Evolutionary conservation across 2,888 invertebrate species (phyloP).

Genomic region (Adineta ricciae): DNA sequence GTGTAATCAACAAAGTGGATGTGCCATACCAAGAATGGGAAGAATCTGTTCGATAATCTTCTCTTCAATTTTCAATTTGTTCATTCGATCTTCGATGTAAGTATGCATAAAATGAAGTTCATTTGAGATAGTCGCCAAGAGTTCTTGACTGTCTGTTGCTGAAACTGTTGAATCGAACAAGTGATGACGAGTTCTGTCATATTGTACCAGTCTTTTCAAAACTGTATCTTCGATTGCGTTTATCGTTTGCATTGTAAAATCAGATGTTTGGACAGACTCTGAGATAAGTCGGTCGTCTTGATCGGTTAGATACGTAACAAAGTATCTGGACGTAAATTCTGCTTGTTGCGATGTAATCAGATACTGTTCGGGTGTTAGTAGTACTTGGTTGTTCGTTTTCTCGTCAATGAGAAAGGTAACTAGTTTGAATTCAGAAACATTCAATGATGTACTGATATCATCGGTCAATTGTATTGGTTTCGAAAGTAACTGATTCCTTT

Average conservation of each 20-base stretch:
- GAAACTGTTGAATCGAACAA: neutral
- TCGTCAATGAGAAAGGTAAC: neutral
- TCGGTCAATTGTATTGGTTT: neutral
- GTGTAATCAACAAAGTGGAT: neutral
- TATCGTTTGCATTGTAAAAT: neutral
- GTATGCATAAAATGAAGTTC: neutral
- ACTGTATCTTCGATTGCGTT: neutral
- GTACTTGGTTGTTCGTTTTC: neutral
- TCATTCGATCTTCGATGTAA: neutral
- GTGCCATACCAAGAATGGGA: neutral
- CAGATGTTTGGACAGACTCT: neutral
- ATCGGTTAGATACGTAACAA: neutral
- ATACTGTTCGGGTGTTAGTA: neutral
- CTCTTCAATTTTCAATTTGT: neutral
- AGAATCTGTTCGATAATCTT: neutral
- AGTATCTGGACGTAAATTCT: neutral
- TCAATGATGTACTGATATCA: neutral
- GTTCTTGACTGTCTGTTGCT: neutral
- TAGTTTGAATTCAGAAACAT: neutral
- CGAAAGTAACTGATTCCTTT: neutral
- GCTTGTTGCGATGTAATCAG: neutral
- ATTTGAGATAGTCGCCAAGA: neutral
- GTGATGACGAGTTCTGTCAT: neutral
- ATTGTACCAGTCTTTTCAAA: neutral
- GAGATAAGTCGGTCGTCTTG: neutral